A percentile compares a stretch with the other conserved stretches of the same genome.
phyloP scores from a whole-genome alignment of 2,113 vertebrate species.

The Myiagra hebetior region DNA sequence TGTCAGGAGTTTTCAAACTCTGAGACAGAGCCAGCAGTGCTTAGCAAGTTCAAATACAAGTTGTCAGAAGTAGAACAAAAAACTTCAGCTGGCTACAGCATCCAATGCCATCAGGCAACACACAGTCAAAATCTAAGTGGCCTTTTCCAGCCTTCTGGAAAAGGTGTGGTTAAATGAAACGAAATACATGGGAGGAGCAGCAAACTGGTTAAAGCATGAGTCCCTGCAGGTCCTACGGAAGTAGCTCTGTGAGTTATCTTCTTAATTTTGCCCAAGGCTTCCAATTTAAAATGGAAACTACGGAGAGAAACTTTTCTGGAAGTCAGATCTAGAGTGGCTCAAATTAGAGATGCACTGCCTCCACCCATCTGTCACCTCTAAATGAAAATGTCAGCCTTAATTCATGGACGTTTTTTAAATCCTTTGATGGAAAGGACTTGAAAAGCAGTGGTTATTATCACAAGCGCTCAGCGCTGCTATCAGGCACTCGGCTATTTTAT shows the following conservation, averaged over 20 bases:
- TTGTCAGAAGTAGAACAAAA: not conserved
- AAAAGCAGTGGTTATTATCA: constrained; percentile 36
- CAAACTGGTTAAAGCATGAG: not conserved
- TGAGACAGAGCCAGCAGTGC: not conserved
- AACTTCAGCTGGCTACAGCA: not conserved
- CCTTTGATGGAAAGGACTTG: constrained; percentile 37
- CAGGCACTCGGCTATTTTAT: not conserved
- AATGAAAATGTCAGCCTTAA: constrained; percentile 59
- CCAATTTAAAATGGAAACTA: not conserved
- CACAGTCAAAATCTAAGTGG: not conserved
- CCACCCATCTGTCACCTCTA: not conserved
- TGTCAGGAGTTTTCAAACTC: not conserved
- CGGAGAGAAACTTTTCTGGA: not conserved
- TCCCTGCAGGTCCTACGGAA: not conserved
- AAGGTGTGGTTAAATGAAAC: not conserved
- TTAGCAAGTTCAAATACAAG: not conserved
- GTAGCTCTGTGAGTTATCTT: not conserved
- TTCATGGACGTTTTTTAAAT: constrained; percentile 8
- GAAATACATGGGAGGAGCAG: not conserved
- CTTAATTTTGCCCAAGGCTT: not conserved
- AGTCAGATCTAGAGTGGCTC: not conserved
- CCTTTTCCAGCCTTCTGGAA: not conserved
- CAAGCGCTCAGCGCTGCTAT: not conserved
- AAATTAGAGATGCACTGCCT: constrained; percentile 23
- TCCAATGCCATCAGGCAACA: not conserved